Percentiles rank a stretch among this genome's conserved stretches.
Conservation (phyloP, 2,888 invertebrate genomes). For the Agrypnus murinus region DNA sequence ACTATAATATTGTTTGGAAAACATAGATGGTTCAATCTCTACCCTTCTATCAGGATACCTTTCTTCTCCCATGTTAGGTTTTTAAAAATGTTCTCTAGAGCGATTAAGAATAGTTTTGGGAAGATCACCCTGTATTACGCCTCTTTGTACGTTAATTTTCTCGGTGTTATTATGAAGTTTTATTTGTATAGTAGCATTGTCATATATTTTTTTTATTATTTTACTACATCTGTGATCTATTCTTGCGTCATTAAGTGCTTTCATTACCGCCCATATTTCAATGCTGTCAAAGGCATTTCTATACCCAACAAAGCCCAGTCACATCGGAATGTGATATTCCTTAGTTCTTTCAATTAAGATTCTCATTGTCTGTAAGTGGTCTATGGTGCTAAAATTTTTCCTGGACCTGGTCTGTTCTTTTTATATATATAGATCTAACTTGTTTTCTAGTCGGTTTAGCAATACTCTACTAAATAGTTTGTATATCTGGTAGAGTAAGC, state of each 20-base stretch:
- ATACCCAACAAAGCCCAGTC: constrained; percentile 1
- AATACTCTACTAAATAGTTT: too few relatives aligned
- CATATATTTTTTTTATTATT: constrained; percentile 4
- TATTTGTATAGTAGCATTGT: constrained; percentile 11
- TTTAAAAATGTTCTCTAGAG: too few relatives aligned
- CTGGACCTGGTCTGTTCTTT: too few relatives aligned
- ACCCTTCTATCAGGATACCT: constrained; percentile 1
- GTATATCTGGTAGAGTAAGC: too few relatives aligned
- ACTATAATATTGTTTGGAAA: neutral
- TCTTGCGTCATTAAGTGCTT: too few relatives aligned
- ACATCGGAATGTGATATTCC: neutral
- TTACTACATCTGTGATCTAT: constrained; percentile 4
- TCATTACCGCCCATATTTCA: constrained; percentile 11
- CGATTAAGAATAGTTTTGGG: too few relatives aligned
- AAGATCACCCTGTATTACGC: neutral
- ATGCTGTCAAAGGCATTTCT: constrained; percentile 1
- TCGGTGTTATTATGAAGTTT: too few relatives aligned
- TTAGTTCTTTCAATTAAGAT: neutral
- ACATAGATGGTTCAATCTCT: constrained; percentile 2
- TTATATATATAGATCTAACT: too few relatives aligned
- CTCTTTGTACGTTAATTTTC: neutral
- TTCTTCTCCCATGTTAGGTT: constrained; percentile 5
- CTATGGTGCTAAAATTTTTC: too few relatives aligned
- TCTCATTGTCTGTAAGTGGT: too few relatives aligned
- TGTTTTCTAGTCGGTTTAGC: too few relatives aligned